Percentiles rank a stretch among this genome's conserved stretches.
phyloP scores from a whole-genome alignment of 2,797 vertebrate species.

The Miichthys miiuy region DNA sequence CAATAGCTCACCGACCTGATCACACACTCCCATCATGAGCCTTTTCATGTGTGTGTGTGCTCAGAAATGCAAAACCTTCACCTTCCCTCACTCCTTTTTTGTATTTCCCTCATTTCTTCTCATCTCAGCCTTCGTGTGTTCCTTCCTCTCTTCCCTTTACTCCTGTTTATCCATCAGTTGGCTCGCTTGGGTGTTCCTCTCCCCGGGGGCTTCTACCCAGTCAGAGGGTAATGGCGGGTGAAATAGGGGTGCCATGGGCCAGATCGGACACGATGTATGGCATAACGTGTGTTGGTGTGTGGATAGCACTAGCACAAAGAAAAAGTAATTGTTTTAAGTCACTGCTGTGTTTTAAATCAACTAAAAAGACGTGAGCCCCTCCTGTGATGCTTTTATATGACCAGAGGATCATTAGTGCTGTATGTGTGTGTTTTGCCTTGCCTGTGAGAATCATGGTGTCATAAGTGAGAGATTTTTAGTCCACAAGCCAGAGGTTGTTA shows the following conservation, averaged over 20 bases:
- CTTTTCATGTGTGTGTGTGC: constrained; percentile 12
- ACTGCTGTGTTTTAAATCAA: constrained; percentile 15
- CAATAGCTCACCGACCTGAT: constrained; percentile 58
- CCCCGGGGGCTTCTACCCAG: constrained; percentile 50
- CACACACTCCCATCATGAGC: constrained; percentile 53
- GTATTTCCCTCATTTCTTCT: constrained; percentile 33
- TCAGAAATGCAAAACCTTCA: constrained; percentile 25
- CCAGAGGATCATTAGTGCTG: background rate
- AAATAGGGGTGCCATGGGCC: constrained; percentile 80
- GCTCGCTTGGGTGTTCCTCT: constrained; percentile 47
- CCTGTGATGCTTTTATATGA: constrained; percentile 3
- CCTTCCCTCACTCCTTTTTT: constrained; percentile 16
- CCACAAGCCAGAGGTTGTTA: background rate
- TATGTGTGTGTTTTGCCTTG: background rate
- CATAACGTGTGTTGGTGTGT: constrained; percentile 30
- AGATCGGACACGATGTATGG: constrained; percentile 66
- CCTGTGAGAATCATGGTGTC: background rate
- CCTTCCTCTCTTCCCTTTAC: constrained; percentile 20
- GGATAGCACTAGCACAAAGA: constrained; percentile 32
- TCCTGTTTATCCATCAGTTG: constrained; percentile 67
- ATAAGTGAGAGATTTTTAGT: background rate
- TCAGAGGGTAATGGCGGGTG: constrained; percentile 82
- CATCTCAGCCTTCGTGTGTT: background rate
- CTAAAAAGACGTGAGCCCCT: background rate
- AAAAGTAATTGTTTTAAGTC: constrained; percentile 52